Conservation (phyloP, 2,797 vertebrate species). For the Falco peregrinus region DNA sequence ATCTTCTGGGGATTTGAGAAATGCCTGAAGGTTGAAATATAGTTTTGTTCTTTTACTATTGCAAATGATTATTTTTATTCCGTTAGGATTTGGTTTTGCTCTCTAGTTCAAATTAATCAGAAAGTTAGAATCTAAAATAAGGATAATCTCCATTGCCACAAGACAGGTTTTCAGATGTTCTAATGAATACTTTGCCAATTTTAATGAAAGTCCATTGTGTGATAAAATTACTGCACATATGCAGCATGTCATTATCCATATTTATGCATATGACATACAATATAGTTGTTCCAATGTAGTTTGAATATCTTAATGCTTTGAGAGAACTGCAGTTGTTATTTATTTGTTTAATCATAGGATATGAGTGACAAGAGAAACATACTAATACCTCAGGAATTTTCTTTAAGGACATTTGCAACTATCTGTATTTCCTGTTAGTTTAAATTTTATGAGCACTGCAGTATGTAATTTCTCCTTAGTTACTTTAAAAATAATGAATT, state of each 20-base stretch:
- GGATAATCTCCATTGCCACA: not conserved
- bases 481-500: not conserved
- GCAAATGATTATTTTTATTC: not conserved
- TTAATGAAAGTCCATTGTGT: not conserved
- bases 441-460: not conserved
- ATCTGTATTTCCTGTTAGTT: not conserved
- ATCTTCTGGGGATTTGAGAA: not conserved
- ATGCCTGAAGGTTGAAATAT: not conserved
- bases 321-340: not conserved
- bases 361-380: not conserved
- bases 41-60: not conserved
- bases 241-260: not conserved
- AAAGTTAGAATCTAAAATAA: not conserved
- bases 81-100: not conserved
- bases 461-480: not conserved
- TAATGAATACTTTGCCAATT: not conserved
- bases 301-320: not conserved
- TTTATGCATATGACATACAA: not conserved
- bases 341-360: not conserved
- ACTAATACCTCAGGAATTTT: not conserved
- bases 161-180: not conserved
- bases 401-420: not conserved
- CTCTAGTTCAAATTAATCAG: not conserved
- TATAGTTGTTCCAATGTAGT: not conserved
- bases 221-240: not conserved